Conservation (phyloP, 2,113 vertebrate species). For the Cariama cristata region DNA sequence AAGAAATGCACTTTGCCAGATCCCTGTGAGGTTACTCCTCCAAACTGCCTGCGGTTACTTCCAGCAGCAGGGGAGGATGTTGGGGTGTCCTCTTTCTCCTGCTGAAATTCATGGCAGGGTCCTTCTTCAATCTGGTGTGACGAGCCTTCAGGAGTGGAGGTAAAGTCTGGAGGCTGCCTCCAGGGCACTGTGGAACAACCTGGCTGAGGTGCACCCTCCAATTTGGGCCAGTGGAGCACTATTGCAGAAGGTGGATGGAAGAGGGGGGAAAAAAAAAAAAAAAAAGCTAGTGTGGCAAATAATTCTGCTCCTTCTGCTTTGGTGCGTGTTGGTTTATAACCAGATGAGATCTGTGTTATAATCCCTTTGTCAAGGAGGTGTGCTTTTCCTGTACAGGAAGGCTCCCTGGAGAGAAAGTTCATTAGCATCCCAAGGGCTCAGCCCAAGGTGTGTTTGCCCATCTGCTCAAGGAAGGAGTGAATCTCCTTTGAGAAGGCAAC, state of each 20-base stretch:
- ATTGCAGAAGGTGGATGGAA: not conserved
- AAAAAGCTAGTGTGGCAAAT: not conserved
- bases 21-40: not conserved
- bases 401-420: slow-evolving; percentile 21
- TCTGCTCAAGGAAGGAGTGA: not conserved
- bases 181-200: not conserved
- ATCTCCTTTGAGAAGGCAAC: not conserved
- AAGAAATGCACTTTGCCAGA: not conserved
- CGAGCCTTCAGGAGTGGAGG: rapidly evolving
- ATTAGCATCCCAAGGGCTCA: slow-evolving; percentile 6
- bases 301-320: not conserved
- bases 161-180: not conserved
- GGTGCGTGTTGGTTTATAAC: not conserved
- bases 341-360: not conserved
- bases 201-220: rapidly evolving
- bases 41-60: not conserved
- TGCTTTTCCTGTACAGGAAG: slow-evolving; percentile 22
- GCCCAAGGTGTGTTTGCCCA: not conserved
- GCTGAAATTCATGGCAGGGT: not conserved
- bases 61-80: not conserved
- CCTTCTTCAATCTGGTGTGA: not conserved
- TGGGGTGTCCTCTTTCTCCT: not conserved
- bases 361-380: not conserved
- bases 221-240: not conserved
- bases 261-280: not conserved